These are phyloP conservation scores for Drosophila cognata DNA, from an alignment of 2,888 invertebrate species.

Conservation along the genomic window DNA sequence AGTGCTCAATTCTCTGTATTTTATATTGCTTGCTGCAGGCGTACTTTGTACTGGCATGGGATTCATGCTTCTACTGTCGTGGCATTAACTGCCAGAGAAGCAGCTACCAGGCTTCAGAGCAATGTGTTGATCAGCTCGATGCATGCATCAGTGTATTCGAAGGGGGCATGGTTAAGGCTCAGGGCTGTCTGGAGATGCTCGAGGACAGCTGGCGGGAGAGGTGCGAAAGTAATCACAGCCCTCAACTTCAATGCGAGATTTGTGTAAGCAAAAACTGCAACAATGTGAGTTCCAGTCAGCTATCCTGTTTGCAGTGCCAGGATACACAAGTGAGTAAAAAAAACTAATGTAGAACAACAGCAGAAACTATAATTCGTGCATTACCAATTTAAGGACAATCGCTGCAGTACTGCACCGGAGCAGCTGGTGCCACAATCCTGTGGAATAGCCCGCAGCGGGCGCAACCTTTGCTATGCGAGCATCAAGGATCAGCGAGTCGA, in stretches of 20 bases:
- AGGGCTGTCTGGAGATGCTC: constrained; percentile 66
- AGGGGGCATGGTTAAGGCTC: constrained; percentile 57
- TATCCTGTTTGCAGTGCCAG: constrained; percentile 70
- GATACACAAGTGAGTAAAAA: constrained; percentile 55
- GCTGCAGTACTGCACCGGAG: constrained; percentile 36
- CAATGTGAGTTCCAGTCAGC: constrained; percentile 43
- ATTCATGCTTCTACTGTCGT: constrained; percentile 65
- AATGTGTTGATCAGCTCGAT: constrained; percentile 70
- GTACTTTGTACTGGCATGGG: constrained; percentile 41
- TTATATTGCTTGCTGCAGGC: constrained; percentile 36
- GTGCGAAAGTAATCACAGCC: constrained; percentile 29
- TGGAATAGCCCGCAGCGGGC: constrained; percentile 53
- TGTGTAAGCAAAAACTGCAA: constrained; percentile 68
- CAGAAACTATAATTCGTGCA: not conserved
- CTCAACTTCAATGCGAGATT: constrained; percentile 42
- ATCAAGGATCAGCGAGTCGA: constrained; percentile 24
- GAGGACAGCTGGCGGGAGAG: constrained; percentile 28
- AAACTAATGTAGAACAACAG: too few relatives aligned
- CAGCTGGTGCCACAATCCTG: constrained; percentile 37
- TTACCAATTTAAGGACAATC: constrained; percentile 24
- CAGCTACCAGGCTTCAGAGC: constrained; percentile 52
- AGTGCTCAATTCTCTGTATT: constrained; percentile 15
- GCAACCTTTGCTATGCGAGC: constrained; percentile 56
- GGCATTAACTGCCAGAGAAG: constrained; percentile 73
- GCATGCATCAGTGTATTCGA: constrained; percentile 74